Percentiles rank a stretch among this genome's conserved stretches.
Evolutionary conservation across 1,140 invertebrate species (phyloP).

Genomic region (Cherax destructor): DNA sequence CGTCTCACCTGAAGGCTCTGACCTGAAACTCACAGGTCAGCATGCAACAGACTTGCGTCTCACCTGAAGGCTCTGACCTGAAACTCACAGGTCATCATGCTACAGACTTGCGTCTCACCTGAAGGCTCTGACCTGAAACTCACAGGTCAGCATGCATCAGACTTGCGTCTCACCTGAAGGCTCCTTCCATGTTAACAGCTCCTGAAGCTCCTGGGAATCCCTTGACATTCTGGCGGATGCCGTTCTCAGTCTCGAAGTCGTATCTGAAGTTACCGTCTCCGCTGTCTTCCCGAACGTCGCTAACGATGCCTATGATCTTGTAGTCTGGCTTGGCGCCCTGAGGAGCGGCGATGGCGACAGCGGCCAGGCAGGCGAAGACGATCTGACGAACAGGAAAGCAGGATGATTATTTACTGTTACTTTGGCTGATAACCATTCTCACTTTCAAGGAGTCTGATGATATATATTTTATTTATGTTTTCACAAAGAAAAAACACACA

Average conservation of each 20-base stretch:
- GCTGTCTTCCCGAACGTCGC: not conserved
- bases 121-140: not conserved
- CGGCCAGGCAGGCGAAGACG: not conserved
- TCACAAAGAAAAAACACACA: too few species aligned
- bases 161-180: conserved; percentile 11
- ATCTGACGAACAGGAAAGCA: not conserved
- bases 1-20: too few species aligned
- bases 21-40: too few species aligned
- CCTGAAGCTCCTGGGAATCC: not conserved
- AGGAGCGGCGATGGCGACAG: not conserved
- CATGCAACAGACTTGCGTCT: too few species aligned
- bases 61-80: too few species aligned
- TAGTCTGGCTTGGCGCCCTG: not conserved
- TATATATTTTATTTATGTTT: too few species aligned
- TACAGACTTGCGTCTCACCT: not conserved
- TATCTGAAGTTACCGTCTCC: conserved; percentile 25
- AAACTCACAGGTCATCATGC: too few species aligned
- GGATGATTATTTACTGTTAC: too few species aligned
- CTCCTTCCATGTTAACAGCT: not conserved
- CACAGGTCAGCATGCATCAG: too few species aligned
- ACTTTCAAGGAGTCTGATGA: too few species aligned
- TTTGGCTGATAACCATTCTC: too few species aligned
- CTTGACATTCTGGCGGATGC: not conserved
- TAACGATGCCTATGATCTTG: not conserved
- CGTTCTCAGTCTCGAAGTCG: conserved; percentile 33